Percentiles rank a stretch among this genome's conserved stretches.
Evolutionary conservation across 2,113 vertebrate genomes (phyloP).

Genomic region (Cairina moschata): DNA sequence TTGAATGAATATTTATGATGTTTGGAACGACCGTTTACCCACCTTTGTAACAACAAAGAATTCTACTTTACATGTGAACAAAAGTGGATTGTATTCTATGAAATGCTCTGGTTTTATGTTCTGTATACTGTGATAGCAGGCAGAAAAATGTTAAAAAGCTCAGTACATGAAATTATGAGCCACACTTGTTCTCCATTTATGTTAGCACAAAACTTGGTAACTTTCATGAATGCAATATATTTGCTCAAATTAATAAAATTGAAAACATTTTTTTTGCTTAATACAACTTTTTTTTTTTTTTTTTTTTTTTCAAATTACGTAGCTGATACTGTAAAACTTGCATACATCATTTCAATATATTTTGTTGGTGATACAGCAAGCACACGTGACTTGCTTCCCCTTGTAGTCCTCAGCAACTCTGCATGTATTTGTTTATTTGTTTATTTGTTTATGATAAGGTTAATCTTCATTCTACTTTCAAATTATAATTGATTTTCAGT

Average conservation of each 20-base stretch:
- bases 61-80: constrained; percentile 36
- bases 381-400: not conserved
- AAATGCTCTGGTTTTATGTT: constrained; percentile 13
- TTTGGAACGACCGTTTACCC: constrained; percentile 32
- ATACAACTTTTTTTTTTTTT: not conserved
- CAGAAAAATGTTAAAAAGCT: not conserved
- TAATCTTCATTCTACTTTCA: not conserved
- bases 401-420: not conserved
- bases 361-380: not conserved
- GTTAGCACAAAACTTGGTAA: not conserved
- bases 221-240: not conserved
- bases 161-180: not conserved
- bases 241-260: not conserved
- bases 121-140: not conserved
- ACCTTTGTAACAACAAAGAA: constrained; percentile 41
- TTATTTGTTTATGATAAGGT: not conserved
- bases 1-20: constrained; percentile 57
- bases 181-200: not conserved
- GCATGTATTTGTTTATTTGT: not conserved
- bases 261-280: not conserved
- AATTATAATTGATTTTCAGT: not conserved
- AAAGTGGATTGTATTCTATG: not conserved
- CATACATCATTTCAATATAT: not conserved
- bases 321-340: not conserved
- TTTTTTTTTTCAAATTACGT: not conserved